Conservation (phyloP, 2,797 vertebrate species). For the Microctenopoma steveboyesi region DNA sequence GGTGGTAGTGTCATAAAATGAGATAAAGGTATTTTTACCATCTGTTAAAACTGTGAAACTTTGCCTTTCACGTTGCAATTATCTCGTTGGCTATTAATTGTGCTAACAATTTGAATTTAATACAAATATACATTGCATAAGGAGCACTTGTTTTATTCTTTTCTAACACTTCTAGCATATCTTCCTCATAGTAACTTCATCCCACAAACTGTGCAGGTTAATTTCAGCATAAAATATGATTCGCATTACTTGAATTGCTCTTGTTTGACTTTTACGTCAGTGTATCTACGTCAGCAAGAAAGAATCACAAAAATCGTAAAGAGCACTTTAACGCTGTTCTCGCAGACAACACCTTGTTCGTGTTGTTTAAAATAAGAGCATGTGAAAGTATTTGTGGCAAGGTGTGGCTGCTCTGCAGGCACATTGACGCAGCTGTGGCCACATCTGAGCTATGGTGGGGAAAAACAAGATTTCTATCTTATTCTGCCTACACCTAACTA, state of each 20-base stretch:
- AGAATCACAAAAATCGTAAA: conserved; percentile 6
- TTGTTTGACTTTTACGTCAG: background rate
- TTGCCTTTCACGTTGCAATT: no score
- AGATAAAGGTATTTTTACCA: background rate
- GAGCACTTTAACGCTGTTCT: background rate
- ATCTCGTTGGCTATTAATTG: background rate
- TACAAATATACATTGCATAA: background rate
- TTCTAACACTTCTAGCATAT: background rate
- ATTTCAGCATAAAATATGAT: background rate
- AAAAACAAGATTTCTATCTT: conserved; percentile 40
- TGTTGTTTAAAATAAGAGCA: conserved; percentile 26
- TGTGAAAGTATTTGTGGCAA: conserved; percentile 38
- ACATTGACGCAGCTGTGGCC: conserved; percentile 49
- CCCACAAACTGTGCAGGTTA: background rate
- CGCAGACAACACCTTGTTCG: conserved; percentile 8
- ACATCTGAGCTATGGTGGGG: conserved; percentile 23
- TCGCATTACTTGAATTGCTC: background rate
- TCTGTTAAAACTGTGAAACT: background rate
- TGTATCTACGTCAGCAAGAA: background rate
- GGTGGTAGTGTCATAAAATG: background rate
- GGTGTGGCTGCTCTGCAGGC: conserved; percentile 40
- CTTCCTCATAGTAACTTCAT: background rate
- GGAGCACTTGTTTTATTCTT: no score
- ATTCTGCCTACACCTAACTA: conserved; percentile 43
- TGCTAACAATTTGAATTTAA: background rate